Base-by-base conservation (phyloP, 2,888 invertebrate genomes). In the Eulithis prunata region DNA sequence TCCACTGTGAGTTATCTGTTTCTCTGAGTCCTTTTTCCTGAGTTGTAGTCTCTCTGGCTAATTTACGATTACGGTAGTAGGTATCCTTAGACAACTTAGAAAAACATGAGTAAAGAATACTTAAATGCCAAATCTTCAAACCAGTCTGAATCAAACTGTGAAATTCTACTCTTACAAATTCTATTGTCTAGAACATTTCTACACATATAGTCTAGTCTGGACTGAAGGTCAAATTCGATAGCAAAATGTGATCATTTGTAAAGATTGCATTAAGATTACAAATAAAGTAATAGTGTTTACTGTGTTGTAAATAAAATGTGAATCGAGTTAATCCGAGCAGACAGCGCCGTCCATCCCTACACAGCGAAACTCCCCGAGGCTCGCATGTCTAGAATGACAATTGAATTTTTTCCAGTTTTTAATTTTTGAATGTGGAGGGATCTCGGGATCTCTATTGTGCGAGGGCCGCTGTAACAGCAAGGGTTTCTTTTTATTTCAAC, bases 371-470 rank as follows among this genome's bases (percentile, higher is more conserved):
- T 70, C 73, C 57, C 67, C 49, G 43, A 72, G 70, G 72, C 70
- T 73, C 64, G 69, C 76, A 77, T 75, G 77, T 70, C 66, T 71
- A 59, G 75, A 77, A 79, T 78, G 73, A 79, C 77, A 80, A 83
- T 80, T 77, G 78, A 78, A 74, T 72, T 71, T 71, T 73, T 75
- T 75, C 71, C 70, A 75, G 70, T 70, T 75, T 74, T 77, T 72
- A 77, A 74, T 79, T 78, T 74, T 71, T 71, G 71, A 74, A 78
- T 74, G 76, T 66, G 62, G 62, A 57, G 47, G 52, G 60, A 66
- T 62, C 58, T 59, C 58, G 13, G 63, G 49, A 71, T 69, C 62
- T 61, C 65, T 67, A 68, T 72, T 71, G 66, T 66, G 36, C 36
- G 60, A 60, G 61, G 63, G 43, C 47, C 41, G 56, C 61, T 68